These are phyloP conservation scores for Anarsia innoxiella DNA, from an alignment of 2,888 invertebrate species.

Conservation along the genomic window DNA sequence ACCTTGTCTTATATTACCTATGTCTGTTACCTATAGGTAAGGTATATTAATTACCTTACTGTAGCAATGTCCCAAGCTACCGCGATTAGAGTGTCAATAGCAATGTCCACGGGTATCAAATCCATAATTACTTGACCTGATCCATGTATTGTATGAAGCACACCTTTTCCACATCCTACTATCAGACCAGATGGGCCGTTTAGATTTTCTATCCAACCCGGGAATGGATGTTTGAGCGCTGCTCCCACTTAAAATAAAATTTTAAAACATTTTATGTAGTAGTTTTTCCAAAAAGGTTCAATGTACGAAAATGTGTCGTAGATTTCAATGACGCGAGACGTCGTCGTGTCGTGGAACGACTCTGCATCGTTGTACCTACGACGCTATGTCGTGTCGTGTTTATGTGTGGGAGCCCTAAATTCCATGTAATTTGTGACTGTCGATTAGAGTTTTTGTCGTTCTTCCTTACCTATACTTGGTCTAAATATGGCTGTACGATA, in stretches of 20 bases:
- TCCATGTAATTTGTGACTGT: neutral
- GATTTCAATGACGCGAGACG: too few relatives aligned
- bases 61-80: constrained; percentile 82
- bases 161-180: constrained; percentile 81
- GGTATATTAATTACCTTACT: constrained; percentile 53
- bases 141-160: constrained; percentile 81
- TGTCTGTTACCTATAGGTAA: too few relatives aligned
- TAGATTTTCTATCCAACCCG: constrained; percentile 95
- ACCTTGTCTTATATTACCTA: too few relatives aligned
- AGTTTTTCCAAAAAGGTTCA: too few relatives aligned
- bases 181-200: constrained; percentile 90
- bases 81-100: constrained; percentile 82
- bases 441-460: neutral
- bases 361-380: too few relatives aligned
- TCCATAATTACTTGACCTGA: constrained; percentile 77
- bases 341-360: too few relatives aligned
- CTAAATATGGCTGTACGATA: constrained; percentile 84
- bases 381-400: too few relatives aligned
- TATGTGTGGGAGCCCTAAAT: neutral
- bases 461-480: constrained; percentile 83
- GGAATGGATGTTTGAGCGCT: constrained; percentile 74
- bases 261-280: neutral
- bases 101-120: constrained; percentile 87
- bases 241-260: neutral
- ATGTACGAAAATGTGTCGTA: too few relatives aligned